These are phyloP conservation scores for Esperia sulphurella DNA, from an alignment of 2,888 invertebrate species.

Conservation along the genomic window DNA sequence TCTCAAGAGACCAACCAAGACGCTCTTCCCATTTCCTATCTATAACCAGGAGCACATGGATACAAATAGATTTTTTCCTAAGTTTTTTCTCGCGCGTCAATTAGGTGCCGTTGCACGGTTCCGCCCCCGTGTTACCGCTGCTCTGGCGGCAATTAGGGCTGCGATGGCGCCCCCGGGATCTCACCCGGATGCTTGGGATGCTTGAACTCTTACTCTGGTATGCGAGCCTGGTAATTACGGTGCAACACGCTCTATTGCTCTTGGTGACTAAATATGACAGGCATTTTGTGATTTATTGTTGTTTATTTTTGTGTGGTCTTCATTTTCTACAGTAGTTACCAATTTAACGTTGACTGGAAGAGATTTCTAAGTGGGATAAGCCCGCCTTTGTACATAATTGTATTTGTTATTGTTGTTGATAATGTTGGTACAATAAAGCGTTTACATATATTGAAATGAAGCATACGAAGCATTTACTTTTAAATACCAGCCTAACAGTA, in stretches of 20 bases:
- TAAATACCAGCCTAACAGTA: no score
- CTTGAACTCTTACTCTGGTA: conserved; percentile 45
- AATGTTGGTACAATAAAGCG: no score
- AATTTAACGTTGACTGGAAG: neutral
- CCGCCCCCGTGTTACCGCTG: conserved; percentile 47
- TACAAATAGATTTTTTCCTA: conserved; percentile 20
- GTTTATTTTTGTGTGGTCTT: conserved; percentile 8
- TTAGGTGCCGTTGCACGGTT: conserved; percentile 43
- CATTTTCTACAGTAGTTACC: conserved; percentile 1
- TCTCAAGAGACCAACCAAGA: conserved; percentile 31
- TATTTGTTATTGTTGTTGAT: no score
- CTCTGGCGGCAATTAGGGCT: conserved; percentile 44
- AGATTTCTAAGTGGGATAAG: no score
- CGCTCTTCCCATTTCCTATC: conserved; percentile 35
- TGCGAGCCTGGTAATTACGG: conserved; percentile 62
- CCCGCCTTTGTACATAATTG: no score
- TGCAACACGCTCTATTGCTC: conserved; percentile 35
- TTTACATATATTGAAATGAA: no score
- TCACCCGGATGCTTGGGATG: conserved; percentile 44
- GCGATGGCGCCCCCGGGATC: conserved; percentile 45
- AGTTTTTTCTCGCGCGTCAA: conserved; percentile 39
- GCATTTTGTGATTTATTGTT: conserved; percentile 35
- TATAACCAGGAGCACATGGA: conserved; percentile 59
- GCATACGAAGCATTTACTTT: no score
- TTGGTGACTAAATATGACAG: conserved; percentile 56